Conservation (phyloP, 2,888 invertebrate genomes). For the Cerastis rubricosa region DNA sequence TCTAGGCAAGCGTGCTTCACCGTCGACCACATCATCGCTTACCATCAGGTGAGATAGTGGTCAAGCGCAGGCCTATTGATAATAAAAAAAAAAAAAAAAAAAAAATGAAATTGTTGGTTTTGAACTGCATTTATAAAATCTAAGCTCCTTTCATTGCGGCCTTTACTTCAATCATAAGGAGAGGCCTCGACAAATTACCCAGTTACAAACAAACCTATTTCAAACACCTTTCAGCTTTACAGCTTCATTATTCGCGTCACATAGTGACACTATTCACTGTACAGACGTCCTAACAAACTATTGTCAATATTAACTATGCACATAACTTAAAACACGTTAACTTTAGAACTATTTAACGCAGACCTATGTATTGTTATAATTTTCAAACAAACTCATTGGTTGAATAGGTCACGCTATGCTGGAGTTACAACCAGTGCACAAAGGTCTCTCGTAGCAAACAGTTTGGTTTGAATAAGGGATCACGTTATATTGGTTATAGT, state of each 20-base stretch:
- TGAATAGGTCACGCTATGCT: constrained; percentile 47
- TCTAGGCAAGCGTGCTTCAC: too few relatives aligned
- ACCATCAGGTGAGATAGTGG: too few relatives aligned
- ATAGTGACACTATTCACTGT: constrained; percentile 50
- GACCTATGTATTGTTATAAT: constrained; percentile 52
- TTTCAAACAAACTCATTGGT: constrained; percentile 37
- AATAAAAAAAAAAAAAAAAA: too few relatives aligned
- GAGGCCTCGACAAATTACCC: constrained; percentile 22
- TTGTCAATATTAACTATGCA: constrained; percentile 64
- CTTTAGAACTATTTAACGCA: constrained; percentile 51
- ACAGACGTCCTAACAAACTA: constrained; percentile 51
- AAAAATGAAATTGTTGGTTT: not conserved
- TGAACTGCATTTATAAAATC: not conserved
- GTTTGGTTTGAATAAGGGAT: constrained; percentile 23
- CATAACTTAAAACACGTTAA: constrained; percentile 62
- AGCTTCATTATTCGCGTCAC: constrained; percentile 53
- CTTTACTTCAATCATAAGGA: constrained; percentile 23
- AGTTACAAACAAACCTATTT: constrained; percentile 16
- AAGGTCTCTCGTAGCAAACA: constrained; percentile 34
- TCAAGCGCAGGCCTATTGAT: too few relatives aligned
- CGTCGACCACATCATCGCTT: too few relatives aligned
- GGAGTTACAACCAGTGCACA: constrained; percentile 21
- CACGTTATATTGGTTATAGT: constrained; percentile 32
- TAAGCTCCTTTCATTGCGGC: not conserved
- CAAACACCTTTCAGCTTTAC: constrained; percentile 33